Conservation (phyloP, 2,797 vertebrate species). For the Florisuga fusca region DNA sequence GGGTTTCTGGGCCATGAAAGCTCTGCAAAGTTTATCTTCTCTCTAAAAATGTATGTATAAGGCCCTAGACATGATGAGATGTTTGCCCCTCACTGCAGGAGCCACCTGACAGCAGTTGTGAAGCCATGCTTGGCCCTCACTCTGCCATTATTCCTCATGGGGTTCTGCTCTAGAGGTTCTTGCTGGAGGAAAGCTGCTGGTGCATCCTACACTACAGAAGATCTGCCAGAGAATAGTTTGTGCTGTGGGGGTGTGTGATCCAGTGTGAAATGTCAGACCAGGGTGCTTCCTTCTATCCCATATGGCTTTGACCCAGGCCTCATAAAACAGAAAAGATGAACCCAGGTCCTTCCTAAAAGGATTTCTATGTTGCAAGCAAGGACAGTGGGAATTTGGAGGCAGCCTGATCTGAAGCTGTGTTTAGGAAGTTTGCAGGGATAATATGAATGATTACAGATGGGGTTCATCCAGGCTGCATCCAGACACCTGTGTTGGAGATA, state of each 20-base stretch:
- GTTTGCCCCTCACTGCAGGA: neutral
- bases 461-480: neutral
- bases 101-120: neutral
- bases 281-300: neutral
- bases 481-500: neutral
- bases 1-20: neutral
- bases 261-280: neutral
- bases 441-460: neutral
- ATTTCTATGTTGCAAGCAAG: neutral
- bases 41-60: neutral
- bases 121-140: neutral
- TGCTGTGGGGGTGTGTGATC: neutral
- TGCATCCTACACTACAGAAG: neutral
- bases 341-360: neutral
- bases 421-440: neutral
- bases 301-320: neutral
- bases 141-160: neutral
- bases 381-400: neutral
- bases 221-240: neutral
- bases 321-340: rapidly evolving
- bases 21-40: neutral
- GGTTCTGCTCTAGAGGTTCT: neutral
- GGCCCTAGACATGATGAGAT: neutral
- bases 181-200: neutral
- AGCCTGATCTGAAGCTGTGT: neutral